A percentile compares a stretch with the other conserved stretches of the same genome.
Conservation (phyloP, 2,888 invertebrate species). For the Drosophila neoperkinsi region DNA sequence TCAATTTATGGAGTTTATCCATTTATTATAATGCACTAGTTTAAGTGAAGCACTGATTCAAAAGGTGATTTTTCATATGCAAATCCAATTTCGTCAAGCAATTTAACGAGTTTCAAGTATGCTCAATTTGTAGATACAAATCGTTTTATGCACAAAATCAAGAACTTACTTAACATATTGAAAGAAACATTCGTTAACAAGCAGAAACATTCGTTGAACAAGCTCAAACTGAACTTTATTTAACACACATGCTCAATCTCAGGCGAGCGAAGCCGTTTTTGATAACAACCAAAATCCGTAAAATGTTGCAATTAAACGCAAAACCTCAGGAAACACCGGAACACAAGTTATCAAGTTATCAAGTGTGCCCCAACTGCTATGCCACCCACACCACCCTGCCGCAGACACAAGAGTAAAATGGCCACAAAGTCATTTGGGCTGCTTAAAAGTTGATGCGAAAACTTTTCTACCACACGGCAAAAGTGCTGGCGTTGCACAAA, state of each 20-base stretch:
- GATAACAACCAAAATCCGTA: conserved; percentile 14
- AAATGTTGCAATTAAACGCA: conserved; percentile 51
- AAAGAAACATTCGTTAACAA: background rate
- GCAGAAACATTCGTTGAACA: background rate
- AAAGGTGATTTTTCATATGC: background rate
- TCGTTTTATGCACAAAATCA: background rate
- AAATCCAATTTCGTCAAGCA: background rate
- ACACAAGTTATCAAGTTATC: conserved; percentile 71
- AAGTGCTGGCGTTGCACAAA: background rate
- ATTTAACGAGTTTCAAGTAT: too few species aligned
- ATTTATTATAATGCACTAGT: background rate
- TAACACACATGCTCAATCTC: conserved; percentile 1
- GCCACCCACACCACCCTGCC: background rate
- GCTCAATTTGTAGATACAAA: background rate
- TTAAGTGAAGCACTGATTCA: background rate
- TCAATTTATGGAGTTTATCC: too few species aligned
- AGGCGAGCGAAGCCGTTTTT: background rate
- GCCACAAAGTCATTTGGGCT: conserved; percentile 77
- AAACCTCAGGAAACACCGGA: conserved; percentile 40
- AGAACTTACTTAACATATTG: background rate
- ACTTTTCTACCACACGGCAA: conserved; percentile 66
- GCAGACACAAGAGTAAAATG: conserved; percentile 41
- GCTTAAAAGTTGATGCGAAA: conserved; percentile 81
- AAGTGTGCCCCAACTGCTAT: conserved; percentile 36
- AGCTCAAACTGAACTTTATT: conserved; percentile 4